Conservation (phyloP, 2,113 vertebrate genomes). For the Lagopus muta region DNA sequence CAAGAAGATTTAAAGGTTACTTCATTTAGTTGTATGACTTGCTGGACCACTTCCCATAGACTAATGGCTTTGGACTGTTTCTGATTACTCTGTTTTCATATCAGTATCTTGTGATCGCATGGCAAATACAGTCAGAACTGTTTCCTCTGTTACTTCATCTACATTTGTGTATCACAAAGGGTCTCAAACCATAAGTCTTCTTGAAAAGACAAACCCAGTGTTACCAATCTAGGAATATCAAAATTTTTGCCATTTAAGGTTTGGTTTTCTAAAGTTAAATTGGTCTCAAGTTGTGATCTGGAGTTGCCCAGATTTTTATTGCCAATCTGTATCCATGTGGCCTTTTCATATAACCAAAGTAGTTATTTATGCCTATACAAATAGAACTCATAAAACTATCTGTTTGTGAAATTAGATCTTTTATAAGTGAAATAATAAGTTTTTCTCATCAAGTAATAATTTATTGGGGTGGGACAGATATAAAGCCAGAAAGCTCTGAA, state of each 20-base stretch:
- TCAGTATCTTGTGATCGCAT: neutral
- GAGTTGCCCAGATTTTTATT: constrained; percentile 9
- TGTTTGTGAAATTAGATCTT: constrained; percentile 27
- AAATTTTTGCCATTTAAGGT: constrained; percentile 50
- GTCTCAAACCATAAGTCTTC: neutral
- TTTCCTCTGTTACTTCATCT: neutral
- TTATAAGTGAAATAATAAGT: constrained; percentile 27
- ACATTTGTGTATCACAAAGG: neutral
- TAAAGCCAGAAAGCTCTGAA: neutral
- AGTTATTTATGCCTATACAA: constrained; percentile 33
- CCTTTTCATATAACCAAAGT: constrained; percentile 17
- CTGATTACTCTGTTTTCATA: neutral
- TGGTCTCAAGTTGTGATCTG: constrained; percentile 11
- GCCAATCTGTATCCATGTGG: neutral
- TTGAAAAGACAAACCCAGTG: neutral
- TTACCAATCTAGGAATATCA: neutral
- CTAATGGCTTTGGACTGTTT: neutral
- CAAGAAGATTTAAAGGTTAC: neutral
- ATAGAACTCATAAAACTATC: constrained; percentile 52
- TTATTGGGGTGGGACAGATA: neutral
- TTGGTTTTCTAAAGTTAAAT: constrained; percentile 41
- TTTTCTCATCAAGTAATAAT: constrained; percentile 46
- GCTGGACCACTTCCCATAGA: neutral
- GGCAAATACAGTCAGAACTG: neutral
- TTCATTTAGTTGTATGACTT: neutral